Percentiles rank a stretch among this genome's conserved stretches.
These are phyloP conservation scores for Tribolium castaneum DNA, from an alignment of 1,140 invertebrate genomes.

Conservation along the genomic window DNA sequence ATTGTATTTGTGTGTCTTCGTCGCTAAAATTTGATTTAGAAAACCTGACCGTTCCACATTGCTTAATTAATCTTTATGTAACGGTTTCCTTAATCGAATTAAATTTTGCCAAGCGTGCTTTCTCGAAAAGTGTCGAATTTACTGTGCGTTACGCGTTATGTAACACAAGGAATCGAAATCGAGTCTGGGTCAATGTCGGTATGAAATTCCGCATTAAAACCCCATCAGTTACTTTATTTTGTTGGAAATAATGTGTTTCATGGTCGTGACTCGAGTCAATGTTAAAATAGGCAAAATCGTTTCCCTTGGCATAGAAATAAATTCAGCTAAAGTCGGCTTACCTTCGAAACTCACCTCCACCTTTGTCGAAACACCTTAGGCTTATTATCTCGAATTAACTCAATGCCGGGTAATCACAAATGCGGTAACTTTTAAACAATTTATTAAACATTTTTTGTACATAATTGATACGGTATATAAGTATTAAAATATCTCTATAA, in stretches of 20 bases:
- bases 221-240: neutral
- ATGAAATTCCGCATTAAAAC: neutral
- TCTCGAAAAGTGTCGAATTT: neutral
- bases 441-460: slow-evolving; percentile 31
- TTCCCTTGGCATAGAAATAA: slow-evolving; percentile 26
- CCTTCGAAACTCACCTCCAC: slow-evolving; percentile 8
- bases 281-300: neutral
- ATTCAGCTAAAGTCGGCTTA: neutral
- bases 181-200: neutral
- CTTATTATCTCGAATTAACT: neutral
- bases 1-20: no score
- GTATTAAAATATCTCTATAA: slow-evolving; percentile 24
- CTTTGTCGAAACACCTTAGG: neutral
- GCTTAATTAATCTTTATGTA: neutral
- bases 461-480: slow-evolving; percentile 16
- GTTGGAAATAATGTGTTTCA: neutral
- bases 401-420: neutral
- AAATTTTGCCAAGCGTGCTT: neutral
- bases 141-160: neutral
- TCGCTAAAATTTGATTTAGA: neutral
- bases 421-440: neutral
- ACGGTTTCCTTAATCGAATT: neutral
- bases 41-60: neutral
- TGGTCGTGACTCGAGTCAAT: neutral
- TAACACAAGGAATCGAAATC: neutral